phyloP scores from a whole-genome alignment of 2,888 invertebrate species.

The Pollenia labialis region DNA sequence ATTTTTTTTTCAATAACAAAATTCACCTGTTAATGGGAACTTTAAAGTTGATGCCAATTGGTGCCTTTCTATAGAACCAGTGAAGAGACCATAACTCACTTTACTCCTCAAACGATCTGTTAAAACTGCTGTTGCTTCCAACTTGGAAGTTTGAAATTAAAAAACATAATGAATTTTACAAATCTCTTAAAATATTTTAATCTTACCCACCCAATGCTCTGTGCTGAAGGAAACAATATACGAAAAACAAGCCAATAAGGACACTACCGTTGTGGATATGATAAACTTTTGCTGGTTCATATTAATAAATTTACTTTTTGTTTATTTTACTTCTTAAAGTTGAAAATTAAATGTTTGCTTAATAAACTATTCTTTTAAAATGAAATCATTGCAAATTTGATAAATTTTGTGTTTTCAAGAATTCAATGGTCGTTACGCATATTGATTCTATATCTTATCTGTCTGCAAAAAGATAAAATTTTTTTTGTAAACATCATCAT shows the following conservation, averaged over 20 bases:
- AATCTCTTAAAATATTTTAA: neutral
- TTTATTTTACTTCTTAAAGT: neutral
- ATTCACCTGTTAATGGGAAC: conserved; percentile 81
- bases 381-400: conserved; percentile 29
- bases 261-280: conserved; percentile 73
- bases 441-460: conserved; percentile 68
- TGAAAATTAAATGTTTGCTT: neutral
- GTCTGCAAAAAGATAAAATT: conserved; percentile 62
- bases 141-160: conserved; percentile 61
- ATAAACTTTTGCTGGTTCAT: conserved; percentile 75
- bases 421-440: conserved; percentile 23
- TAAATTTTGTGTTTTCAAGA: neutral
- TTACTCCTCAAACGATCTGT: conserved; percentile 71
- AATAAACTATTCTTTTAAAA: conserved; percentile 29
- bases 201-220: conserved; percentile 73
- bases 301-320: neutral
- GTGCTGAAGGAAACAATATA: conserved; percentile 75
- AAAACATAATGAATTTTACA: neutral
- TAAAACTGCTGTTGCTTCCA: conserved; percentile 73
- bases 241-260: conserved; percentile 73
- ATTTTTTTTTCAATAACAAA: neutral
- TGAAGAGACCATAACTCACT: conserved; percentile 77
- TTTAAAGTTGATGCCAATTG: conserved; percentile 73
- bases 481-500: conserved; percentile 45
- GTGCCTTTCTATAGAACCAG: conserved; percentile 74